Percentiles rank a stretch among this genome's conserved stretches.
Evolutionary conservation across 30 jellyfish, hydroid and myxozoan species (phyloP).

Genomic region (Pseudorhiza aurosa): DNA sequence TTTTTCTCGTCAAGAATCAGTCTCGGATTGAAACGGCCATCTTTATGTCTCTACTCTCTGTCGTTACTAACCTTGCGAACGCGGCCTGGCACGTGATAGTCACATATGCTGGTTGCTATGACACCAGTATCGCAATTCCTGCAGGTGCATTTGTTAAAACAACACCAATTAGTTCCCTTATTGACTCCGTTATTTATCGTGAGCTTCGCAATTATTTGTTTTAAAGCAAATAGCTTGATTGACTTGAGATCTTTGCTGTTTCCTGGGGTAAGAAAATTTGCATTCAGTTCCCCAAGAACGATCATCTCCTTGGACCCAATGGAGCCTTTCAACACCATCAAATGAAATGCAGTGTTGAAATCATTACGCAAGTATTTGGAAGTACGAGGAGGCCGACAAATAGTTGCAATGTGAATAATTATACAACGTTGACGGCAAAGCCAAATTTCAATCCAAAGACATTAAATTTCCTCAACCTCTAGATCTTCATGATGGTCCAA

Average conservation of each 20-base stretch:
- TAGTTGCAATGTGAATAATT: conserved; percentile 39
- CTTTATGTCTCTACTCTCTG: too few relatives aligned
- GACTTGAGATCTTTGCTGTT: conserved; percentile 17
- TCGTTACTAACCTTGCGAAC: conserved; percentile 35
- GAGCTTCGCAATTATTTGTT: conserved; percentile 34
- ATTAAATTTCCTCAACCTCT: conserved; percentile 49
- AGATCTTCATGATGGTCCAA: conserved; percentile 74
- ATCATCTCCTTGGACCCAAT: conserved; percentile 45
- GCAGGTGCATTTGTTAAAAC: conserved; percentile 31
- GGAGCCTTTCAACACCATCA: conserved; percentile 64
- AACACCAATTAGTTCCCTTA: conserved; percentile 8
- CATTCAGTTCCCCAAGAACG: conserved; percentile 36
- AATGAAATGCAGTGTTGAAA: conserved; percentile 24
- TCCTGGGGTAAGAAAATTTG: conserved; percentile 18
- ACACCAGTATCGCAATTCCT: conserved; percentile 20
- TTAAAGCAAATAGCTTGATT: conserved; percentile 30
- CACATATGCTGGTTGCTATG: conserved; percentile 58
- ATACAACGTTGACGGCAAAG: conserved; percentile 47
- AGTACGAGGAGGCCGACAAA: conserved; percentile 63
- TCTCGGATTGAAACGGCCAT: conserved; percentile 41
- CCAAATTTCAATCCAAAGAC: conserved; percentile 41
- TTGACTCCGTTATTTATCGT: conserved; percentile 40
- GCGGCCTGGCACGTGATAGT: conserved; percentile 41
- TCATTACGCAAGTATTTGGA: conserved; percentile 50
- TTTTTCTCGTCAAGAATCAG: conserved; percentile 57